These are phyloP conservation scores for Microcebus ravelobensis DNA, from an alignment of 2,113 vertebrate species.

Conservation along the genomic window DNA sequence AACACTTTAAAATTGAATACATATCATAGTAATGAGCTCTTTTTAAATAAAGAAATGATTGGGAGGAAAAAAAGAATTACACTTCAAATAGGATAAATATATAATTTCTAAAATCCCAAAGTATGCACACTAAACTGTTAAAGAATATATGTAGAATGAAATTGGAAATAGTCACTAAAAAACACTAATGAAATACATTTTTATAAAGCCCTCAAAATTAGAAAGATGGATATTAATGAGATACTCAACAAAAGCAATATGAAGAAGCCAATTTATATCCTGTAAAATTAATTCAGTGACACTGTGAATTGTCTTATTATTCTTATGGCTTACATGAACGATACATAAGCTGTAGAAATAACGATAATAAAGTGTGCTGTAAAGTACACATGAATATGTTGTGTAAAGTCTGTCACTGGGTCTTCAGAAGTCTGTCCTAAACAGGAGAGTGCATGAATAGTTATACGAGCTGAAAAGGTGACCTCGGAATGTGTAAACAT, in stretches of 20 bases:
- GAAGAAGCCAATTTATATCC: background rate
- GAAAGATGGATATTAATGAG: background rate
- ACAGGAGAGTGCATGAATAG: background rate
- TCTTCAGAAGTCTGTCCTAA: background rate
- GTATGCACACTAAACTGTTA: background rate
- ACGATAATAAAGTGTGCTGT: background rate
- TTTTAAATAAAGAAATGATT: background rate
- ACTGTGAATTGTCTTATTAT: background rate
- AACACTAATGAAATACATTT: background rate
- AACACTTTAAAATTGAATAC: slow-evolving; percentile 8
- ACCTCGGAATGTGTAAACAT: background rate
- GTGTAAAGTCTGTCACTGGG: background rate
- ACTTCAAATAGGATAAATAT: background rate
- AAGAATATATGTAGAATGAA: background rate
- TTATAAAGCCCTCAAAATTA: background rate
- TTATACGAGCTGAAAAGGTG: background rate
- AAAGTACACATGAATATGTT: background rate
- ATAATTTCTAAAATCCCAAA: background rate
- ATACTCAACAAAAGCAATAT: background rate
- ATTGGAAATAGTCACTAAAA: background rate
- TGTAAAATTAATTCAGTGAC: slow-evolving; percentile 49
- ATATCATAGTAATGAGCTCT: background rate
- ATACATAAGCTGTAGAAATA: background rate
- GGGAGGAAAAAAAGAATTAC: background rate
- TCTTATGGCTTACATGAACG: slow-evolving; percentile 23